Conservation (phyloP, 2,888 invertebrate genomes). For the Julus scandinavius region DNA sequence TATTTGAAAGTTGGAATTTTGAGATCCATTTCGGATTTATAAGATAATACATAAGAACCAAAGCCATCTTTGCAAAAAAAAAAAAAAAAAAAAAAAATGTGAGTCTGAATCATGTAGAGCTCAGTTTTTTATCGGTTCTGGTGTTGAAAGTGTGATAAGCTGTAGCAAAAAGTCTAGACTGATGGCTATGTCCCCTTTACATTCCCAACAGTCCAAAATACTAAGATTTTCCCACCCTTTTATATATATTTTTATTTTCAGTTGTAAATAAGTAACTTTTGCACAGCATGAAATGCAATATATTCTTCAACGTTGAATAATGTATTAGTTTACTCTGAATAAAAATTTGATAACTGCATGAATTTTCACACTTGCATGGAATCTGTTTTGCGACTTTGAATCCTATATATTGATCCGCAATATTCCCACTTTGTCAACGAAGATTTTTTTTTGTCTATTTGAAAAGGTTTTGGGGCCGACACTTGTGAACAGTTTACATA, state of each 20-base stretch:
- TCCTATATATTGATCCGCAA: constrained; percentile 2
- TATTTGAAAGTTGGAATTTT: background rate
- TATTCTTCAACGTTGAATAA: constrained; percentile 39
- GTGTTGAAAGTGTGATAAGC: constrained; percentile 44
- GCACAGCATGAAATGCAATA: constrained; percentile 35
- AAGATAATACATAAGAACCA: background rate
- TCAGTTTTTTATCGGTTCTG: constrained; percentile 31
- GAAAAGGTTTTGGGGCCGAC: background rate
- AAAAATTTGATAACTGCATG: constrained; percentile 45
- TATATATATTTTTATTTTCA: constrained; percentile 12
- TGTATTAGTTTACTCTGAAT: background rate
- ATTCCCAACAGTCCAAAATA: constrained; percentile 29
- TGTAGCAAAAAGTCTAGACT: background rate
- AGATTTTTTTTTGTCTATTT: background rate
- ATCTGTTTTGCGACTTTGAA: constrained; percentile 14
- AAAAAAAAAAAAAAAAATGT: too few species aligned
- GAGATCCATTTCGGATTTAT: background rate
- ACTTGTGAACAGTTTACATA: background rate
- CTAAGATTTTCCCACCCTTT: background rate
- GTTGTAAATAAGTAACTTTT: constrained; percentile 31
- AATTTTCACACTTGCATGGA: constrained; percentile 11
- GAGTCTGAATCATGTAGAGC: background rate
- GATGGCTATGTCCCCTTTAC: constrained; percentile 1
- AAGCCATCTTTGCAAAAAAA: background rate
- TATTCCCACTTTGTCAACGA: background rate